Percentiles rank a stretch among this genome's conserved stretches.
Evolutionary conservation across 2,797 vertebrate genomes (phyloP).

Genomic region (Enteromius thamalakanensis): DNA sequence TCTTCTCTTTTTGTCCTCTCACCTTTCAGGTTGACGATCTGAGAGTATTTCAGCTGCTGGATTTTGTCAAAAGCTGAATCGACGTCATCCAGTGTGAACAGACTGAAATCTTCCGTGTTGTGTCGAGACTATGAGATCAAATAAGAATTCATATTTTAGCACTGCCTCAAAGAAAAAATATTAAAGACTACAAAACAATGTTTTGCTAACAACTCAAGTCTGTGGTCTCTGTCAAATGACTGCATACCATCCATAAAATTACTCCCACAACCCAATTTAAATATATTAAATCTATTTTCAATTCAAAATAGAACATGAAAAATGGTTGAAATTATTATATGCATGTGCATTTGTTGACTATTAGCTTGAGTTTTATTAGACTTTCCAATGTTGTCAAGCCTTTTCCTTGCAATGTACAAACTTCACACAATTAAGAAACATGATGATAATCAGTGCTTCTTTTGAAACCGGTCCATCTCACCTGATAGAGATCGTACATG

Average conservation of each 20-base stretch:
- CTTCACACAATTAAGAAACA: background rate
- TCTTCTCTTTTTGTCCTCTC: constrained; percentile 12
- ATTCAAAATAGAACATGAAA: background rate
- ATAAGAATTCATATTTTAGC: constrained; percentile 40
- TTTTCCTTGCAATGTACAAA: background rate
- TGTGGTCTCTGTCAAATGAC: background rate
- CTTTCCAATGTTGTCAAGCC: background rate
- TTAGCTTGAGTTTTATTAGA: background rate
- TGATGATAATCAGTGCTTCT: background rate
- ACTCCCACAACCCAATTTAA: background rate
- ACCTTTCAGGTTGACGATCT: constrained; percentile 99
- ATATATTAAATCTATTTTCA: background rate
- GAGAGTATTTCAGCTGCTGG: constrained; percentile 97
- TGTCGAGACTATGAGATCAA: constrained; percentile 86
- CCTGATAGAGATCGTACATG: constrained; percentile 99
- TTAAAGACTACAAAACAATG: too few relatives aligned
- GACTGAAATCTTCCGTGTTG: constrained; percentile 95
- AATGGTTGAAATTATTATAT: background rate
- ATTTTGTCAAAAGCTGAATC: constrained; percentile 99
- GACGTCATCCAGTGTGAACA: constrained; percentile 96
- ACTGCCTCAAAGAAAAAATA: background rate
- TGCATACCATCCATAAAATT: background rate
- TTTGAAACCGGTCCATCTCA: constrained; percentile 57
- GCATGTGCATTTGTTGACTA: too few relatives aligned
- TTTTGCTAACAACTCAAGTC: background rate